A percentile compares a stretch with the other conserved stretches of the same genome.
Conservation (phyloP, 1,140 invertebrate genomes). For the Callitettix versicolor region DNA sequence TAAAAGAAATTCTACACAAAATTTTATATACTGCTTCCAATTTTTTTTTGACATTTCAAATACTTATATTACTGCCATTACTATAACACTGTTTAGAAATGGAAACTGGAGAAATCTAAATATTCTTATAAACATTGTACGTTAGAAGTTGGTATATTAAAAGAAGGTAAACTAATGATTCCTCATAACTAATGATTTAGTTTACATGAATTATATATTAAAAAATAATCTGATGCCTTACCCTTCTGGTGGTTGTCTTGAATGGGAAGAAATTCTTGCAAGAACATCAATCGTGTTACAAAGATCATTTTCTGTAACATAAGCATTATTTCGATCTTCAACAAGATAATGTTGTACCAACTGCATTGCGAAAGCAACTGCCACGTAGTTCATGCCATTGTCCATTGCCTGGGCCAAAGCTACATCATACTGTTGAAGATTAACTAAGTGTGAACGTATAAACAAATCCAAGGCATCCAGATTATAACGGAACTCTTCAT, state of each 20-base stretch:
- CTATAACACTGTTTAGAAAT: too few relatives aligned
- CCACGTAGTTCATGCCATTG: constrained; percentile 71
- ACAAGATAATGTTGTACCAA: constrained; percentile 70
- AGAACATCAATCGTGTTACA: constrained; percentile 75
- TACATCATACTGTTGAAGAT: constrained; percentile 68
- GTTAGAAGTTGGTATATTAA: too few relatives aligned
- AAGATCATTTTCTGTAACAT: constrained; percentile 73
- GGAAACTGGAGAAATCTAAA: too few relatives aligned
- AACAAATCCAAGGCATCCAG: constrained; percentile 83
- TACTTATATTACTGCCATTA: too few relatives aligned
- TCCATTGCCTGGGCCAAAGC: constrained; percentile 80
- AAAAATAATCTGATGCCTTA: too few relatives aligned
- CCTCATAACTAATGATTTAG: too few relatives aligned
- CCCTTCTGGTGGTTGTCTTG: constrained; percentile 71
- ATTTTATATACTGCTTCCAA: too few relatives aligned
- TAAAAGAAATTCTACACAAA: too few relatives aligned
- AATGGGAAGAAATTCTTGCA: constrained; percentile 57
- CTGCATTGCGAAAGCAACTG: constrained; percentile 82
- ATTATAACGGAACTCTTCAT: constrained; percentile 83
- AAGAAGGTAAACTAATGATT: too few relatives aligned
- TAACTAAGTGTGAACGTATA: constrained; percentile 59
- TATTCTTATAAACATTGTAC: too few relatives aligned
- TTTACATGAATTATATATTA: too few relatives aligned
- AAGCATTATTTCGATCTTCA: constrained; percentile 68
- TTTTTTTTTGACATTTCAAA: too few relatives aligned